Base-by-base conservation (phyloP, 37 sponge, comb jelly and placozoan genomes). In the Eunapius fragilis region DNA sequence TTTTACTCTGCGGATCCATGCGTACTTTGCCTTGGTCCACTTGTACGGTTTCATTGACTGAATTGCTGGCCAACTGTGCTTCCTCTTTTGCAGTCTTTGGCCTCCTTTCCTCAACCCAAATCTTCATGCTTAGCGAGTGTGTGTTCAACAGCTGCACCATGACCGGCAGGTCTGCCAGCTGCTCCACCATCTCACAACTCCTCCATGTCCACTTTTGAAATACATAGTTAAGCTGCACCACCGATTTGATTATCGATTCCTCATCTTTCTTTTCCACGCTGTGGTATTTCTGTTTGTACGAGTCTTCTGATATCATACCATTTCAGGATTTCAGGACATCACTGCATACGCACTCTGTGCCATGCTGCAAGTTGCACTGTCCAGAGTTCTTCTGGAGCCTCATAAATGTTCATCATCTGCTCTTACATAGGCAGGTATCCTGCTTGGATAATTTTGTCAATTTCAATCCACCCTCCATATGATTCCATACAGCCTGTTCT, bases 291-390 rank as follows among this genome's bases (percentile, higher is more conserved):
- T 45, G 47, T 9, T 45, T 45, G 9, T 45, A 45, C 47, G 9
- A 11, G 47, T 45, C 4, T 45, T 25, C 67, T 45, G 9, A 13
- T 87, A 81, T 79, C 77, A 77, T 88, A 88, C 19, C 74, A 34
- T 23, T 69, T 37, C 38, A 89, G 58, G 38, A 88, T 77, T 89
- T 89, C 77, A 83, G 50, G 34, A 32, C n/a, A 88, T 22, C 14
- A 80, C 84, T 48, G 89, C 89, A 70, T 89, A 89, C 14, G 83
- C 83, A 35, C 69, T 58, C 78, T 77, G 83, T 11, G 89, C 89
- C 35, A 71, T 71, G 84, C 80, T 9, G 80, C 84, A 23, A 88
- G 49, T 32, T 76, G 37, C 58, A 77, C 68, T 6, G 78, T 69
- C 89, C 83, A 82, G 22, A 23, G 41, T 2, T 33, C 73, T 28